Evolutionary conservation across 2,797 vertebrate genomes (phyloP).

Genomic region (Hoplostethus atlanticus): DNA sequence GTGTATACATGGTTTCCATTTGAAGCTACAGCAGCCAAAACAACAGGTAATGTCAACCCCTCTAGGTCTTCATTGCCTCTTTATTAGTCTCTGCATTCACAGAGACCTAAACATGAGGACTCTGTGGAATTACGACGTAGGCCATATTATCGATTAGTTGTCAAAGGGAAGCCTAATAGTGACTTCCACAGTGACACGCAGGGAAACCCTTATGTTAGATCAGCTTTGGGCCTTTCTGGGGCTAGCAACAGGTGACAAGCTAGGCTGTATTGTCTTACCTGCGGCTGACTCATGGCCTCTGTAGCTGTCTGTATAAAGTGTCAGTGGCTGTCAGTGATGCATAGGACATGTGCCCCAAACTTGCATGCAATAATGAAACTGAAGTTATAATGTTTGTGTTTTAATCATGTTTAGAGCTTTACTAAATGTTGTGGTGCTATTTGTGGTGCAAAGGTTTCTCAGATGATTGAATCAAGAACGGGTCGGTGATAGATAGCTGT

Average conservation of each 20-base stretch:
- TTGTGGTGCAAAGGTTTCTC: not conserved
- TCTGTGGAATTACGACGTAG: too few relatives aligned
- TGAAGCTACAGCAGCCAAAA: conserved; percentile 61
- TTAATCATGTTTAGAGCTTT: conserved; percentile 12
- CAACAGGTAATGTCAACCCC: conserved; percentile 53
- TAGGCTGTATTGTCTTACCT: conserved; percentile 74
- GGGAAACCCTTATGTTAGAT: conserved; percentile 14
- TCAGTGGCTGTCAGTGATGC: conserved; percentile 26
- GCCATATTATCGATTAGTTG: conserved; percentile 12
- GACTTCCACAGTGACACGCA: not conserved
- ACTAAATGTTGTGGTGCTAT: not conserved
- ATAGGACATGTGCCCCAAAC: conserved; percentile 7
- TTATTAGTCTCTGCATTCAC: conserved; percentile 21
- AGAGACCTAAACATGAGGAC: too few relatives aligned
- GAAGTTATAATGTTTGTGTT: conserved; percentile 8
- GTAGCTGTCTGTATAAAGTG: conserved; percentile 48
- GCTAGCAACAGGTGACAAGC: conserved; percentile 64
- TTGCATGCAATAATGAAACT: not conserved
- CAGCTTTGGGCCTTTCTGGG: conserved; percentile 14
- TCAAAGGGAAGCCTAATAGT: conserved; percentile 24
- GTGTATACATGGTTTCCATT: conserved; percentile 70
- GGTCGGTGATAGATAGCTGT: too few relatives aligned
- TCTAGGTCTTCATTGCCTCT: conserved; percentile 28
- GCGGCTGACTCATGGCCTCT: conserved; percentile 69
- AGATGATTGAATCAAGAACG: not conserved